Conservation (phyloP, 2,113 vertebrate species). For the Synodontis membranacea region DNA sequence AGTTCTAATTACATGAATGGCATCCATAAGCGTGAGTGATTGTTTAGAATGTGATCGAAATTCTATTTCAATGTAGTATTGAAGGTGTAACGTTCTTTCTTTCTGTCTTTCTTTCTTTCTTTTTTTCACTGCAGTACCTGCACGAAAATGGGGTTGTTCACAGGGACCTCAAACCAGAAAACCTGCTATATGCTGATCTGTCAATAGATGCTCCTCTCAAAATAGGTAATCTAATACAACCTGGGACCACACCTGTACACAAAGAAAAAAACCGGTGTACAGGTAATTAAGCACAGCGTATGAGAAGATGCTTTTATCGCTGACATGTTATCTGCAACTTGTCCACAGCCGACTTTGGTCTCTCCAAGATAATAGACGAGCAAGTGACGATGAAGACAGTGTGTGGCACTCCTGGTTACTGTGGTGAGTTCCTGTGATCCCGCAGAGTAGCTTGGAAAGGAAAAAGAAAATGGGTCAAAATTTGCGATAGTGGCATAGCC, state of each 20-base stretch:
- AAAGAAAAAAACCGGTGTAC: not conserved
- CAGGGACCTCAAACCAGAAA: constrained; percentile 86
- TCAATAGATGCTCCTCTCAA: constrained; percentile 80
- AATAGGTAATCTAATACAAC: constrained; percentile 72
- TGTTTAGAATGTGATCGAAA: not conserved
- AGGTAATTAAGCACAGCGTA: not conserved
- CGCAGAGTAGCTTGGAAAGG: not conserved
- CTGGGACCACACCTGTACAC: not conserved
- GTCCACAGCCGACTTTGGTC: constrained; percentile 82
- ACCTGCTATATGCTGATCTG: constrained; percentile 83
- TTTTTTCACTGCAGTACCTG: constrained; percentile 70
- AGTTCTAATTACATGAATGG: not conserved
- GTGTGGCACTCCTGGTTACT: constrained; percentile 87
- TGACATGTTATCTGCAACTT: constrained; percentile 25
- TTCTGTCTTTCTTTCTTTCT: constrained; percentile 9
- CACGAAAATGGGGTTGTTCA: constrained; percentile 79
- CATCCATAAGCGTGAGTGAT: not conserved
- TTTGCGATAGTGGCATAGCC: not conserved
- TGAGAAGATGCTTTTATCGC: not conserved
- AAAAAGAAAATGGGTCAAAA: not conserved
- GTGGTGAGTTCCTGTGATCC: constrained; percentile 72
- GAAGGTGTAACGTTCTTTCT: not conserved
- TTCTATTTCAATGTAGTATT: not conserved
- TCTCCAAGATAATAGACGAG: constrained; percentile 87
- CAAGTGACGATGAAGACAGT: constrained; percentile 88